Percentiles rank a stretch among this genome's conserved stretches.
These are phyloP conservation scores for Pollimyrus isidori DNA, from an alignment of 2,113 vertebrate species.

Conservation along the genomic window DNA sequence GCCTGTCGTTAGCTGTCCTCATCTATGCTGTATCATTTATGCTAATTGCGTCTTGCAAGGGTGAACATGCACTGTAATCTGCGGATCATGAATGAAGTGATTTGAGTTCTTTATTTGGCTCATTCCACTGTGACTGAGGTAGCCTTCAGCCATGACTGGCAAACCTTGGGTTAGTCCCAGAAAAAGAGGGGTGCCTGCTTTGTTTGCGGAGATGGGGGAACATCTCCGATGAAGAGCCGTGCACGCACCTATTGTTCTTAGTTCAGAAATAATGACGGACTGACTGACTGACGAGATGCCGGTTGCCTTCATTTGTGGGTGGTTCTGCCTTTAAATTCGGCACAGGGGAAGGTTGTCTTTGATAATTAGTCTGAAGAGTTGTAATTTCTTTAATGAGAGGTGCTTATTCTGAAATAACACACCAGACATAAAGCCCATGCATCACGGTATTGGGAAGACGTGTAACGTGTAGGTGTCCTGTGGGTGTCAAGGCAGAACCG, in stretches of 20 bases:
- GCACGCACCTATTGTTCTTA: not conserved
- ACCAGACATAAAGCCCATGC: not conserved
- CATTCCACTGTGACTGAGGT: not conserved
- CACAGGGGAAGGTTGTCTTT: conserved; percentile 3
- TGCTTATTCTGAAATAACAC: not conserved
- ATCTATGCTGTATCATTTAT: not conserved
- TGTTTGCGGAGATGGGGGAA: not conserved
- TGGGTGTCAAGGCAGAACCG: not conserved
- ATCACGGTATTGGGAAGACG: not conserved
- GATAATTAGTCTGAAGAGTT: not conserved
- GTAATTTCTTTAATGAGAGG: conserved; percentile 5
- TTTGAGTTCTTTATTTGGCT: not conserved
- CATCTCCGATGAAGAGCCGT: not conserved
- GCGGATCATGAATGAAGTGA: not conserved
- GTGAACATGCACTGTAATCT: not conserved
- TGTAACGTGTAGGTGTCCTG: not conserved
- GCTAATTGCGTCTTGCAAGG: not conserved
- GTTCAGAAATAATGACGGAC: conserved; percentile 6
- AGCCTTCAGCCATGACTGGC: not conserved
- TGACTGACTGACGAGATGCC: not conserved
- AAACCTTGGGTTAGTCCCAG: not conserved
- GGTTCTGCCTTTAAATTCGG: not conserved
- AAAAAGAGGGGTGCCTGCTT: not conserved
- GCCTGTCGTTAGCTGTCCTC: not conserved
- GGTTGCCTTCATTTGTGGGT: not conserved